Evolutionary conservation across 2,888 invertebrate species (phyloP), one percentile per base, ranked within the genome.

Genomic region (Nemoura dubitans): DNA sequence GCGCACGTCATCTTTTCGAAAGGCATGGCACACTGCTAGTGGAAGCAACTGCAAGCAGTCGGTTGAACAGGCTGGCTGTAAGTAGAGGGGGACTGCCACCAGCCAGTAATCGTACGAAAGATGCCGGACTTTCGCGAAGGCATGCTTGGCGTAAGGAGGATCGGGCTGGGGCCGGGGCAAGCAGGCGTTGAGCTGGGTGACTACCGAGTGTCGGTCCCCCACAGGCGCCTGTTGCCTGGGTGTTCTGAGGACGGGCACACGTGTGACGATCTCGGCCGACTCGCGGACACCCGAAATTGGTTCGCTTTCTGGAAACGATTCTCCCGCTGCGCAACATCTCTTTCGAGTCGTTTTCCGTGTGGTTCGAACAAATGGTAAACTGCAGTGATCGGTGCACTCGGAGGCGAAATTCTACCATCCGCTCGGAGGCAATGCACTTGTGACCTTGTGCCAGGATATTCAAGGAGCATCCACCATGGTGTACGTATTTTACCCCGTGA

Each of bases 391-490:
- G 21, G 29, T 81, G 78, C 27, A 26, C 10, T 36, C 26, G 30
- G 14, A 7, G 28, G n/a, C 28, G 29, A 21, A 5, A 16, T 16
- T 81, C 29, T 30, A 30, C 81, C 0, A 30, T 10, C n/a, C 30
- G 81, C 7, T 78, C 26, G 76, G 29, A 84, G 84, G 28, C 84
- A 84, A 76, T 59, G 84, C 76, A 84, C 84, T 84, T 76, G 25
- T 84, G 84, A 84, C 84, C 84, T 84, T 84, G 76, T 84, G 84
- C 16, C 26, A 28, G 59, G 29, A 28, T 81, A 16, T 81, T 30
- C 29, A 81, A 81, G 30, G 81, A 81, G n/a, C 59, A 78, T n/a
- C 81, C n/a, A 83, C 43, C 28, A 76, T 28, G 28, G 25, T 84
- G 84, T 84, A 84, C 27, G 84, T 84, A 84, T 30, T 2, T 30